phyloP scores from a whole-genome alignment of 2,113 vertebrate species.

The Monopterus albus region DNA sequence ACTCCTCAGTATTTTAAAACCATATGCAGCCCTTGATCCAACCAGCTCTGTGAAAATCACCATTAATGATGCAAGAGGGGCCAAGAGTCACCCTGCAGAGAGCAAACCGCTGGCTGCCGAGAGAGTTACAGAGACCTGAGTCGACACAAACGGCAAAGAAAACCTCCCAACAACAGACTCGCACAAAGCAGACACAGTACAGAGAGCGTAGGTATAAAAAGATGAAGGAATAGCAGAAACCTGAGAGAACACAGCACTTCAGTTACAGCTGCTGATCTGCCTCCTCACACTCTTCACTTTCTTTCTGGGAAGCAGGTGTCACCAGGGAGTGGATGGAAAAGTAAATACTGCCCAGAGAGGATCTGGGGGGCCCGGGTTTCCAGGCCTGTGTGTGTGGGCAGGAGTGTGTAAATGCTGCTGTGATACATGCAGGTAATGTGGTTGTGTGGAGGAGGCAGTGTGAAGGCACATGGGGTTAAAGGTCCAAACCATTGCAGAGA shows the following conservation, averaged over 20 bases:
- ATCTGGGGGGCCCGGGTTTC: not conserved
- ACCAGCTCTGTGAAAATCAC: not conserved
- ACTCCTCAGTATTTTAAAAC: not conserved
- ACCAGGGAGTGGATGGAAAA: conserved; percentile 54
- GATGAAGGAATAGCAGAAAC: not conserved
- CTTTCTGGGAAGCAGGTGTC: conserved; percentile 32
- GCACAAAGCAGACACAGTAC: not conserved
- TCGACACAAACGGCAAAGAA: rapidly evolving
- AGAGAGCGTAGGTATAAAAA: not conserved
- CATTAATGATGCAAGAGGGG: not conserved
- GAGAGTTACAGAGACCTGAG: not conserved
- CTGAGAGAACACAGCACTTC: conserved; percentile 10
- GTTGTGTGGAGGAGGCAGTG: too few relatives aligned
- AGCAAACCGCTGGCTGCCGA: not conserved
- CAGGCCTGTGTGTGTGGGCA: not conserved
- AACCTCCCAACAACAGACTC: not conserved
- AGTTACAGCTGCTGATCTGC: not conserved
- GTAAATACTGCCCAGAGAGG: conserved; percentile 32
- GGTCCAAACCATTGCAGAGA: conserved; percentile 34
- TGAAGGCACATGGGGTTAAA: conserved; percentile 14
- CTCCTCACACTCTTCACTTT: conserved; percentile 15
- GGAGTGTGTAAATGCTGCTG: not conserved
- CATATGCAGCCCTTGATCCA: not conserved
- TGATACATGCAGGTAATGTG: conserved; percentile 9
- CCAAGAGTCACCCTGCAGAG: not conserved